Conservation (phyloP, 2,113 vertebrate species). For the Regulus satrapa region DNA sequence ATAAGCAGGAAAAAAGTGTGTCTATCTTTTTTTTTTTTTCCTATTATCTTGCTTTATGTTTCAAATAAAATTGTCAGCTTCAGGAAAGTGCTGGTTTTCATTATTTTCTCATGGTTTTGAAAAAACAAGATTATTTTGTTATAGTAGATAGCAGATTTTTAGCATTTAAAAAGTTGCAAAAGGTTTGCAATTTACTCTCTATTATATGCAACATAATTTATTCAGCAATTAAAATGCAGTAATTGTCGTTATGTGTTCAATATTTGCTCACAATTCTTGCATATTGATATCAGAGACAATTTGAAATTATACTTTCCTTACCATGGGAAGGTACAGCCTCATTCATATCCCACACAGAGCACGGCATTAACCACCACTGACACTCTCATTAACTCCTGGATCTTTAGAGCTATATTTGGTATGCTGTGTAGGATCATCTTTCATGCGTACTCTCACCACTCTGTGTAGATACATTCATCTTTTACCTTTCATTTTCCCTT, state of each 20-base stretch:
- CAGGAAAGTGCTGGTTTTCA: background rate
- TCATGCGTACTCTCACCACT: background rate
- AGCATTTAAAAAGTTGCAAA: background rate
- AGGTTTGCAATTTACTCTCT: background rate
- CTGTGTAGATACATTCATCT: background rate
- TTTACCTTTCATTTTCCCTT: background rate
- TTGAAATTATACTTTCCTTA: background rate
- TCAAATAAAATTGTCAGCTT: background rate
- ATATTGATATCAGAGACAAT: background rate
- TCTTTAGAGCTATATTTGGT: conserved; percentile 13
- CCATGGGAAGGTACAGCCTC: background rate
- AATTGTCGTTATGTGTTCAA: background rate
- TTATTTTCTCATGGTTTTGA: background rate
- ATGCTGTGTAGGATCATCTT: background rate
- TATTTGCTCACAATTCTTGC: conserved; percentile 1
- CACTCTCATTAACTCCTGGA: conserved; percentile 9
- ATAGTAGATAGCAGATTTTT: background rate
- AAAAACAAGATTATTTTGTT: background rate
- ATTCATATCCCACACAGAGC: background rate
- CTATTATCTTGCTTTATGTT: background rate
- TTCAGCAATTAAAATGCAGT: background rate
- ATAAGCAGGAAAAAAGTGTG: background rate
- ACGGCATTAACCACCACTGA: background rate
- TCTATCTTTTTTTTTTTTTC: background rate
- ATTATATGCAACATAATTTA: background rate